Evolutionary conservation across 2,797 vertebrate species (phyloP).

Genomic region (Chelidonichthys spinosus): DNA sequence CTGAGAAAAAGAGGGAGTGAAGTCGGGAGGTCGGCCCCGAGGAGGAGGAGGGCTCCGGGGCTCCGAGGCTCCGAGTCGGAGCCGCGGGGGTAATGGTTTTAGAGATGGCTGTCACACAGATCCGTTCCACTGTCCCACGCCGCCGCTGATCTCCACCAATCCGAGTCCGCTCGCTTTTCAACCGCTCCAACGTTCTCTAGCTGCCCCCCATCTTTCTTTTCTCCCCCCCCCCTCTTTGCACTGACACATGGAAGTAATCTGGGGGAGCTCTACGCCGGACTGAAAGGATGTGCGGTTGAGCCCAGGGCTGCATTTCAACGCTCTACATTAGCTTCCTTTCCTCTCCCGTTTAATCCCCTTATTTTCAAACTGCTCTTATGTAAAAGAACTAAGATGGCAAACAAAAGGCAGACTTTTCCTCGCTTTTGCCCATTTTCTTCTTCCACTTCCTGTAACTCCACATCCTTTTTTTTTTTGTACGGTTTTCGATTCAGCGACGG

Average conservation of each 20-base stretch:
- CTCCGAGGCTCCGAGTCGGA: conserved; percentile 78
- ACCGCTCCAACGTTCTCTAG: conserved; percentile 72
- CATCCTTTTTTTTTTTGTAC: conserved; percentile 30
- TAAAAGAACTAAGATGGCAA: conserved; percentile 77
- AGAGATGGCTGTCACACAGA: conserved; percentile 88
- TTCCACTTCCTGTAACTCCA: conserved; percentile 73
- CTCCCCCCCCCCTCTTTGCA: conserved; percentile 65
- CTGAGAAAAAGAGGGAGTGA: conserved; percentile 69
- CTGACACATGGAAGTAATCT: conserved; percentile 86
- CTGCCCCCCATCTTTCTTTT: conserved; percentile 73
- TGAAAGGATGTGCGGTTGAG: conserved; percentile 81
- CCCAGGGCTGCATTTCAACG: conserved; percentile 78
- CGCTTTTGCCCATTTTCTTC: conserved; percentile 50
- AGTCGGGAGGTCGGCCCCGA: conserved; percentile 76
- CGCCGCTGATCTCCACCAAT: conserved; percentile 77
- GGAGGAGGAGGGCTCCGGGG: conserved; percentile 62
- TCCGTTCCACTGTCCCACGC: conserved; percentile 86
- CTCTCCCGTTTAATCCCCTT: conserved; percentile 80
- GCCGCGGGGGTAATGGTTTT: conserved; percentile 85
- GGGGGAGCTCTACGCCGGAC: conserved; percentile 75
- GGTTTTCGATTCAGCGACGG: conserved; percentile 54
- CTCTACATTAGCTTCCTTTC: conserved; percentile 81
- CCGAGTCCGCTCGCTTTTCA: conserved; percentile 72
- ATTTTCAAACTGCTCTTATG: conserved; percentile 77
- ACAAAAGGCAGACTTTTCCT: conserved; percentile 77